Evolutionary conservation across 2,797 vertebrate genomes (phyloP).

Genomic region (Melopsittacus undulatus): DNA sequence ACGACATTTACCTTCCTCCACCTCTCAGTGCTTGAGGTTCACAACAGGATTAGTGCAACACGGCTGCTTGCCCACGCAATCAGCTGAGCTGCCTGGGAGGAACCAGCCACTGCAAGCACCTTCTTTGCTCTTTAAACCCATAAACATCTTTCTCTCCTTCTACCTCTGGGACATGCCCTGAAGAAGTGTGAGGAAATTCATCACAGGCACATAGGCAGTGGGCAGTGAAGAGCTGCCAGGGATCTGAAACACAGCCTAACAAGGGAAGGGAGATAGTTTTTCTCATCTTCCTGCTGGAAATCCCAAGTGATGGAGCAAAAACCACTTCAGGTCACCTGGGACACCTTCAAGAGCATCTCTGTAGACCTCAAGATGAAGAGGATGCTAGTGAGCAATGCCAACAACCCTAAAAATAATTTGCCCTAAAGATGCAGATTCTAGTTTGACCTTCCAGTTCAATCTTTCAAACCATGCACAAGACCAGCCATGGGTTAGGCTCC

Average conservation of each 20-base stretch:
- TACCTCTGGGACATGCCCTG: neutral
- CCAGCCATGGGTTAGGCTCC: rapidly evolving
- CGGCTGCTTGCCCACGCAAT: rapidly evolving
- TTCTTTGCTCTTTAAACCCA: neutral
- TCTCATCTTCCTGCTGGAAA: neutral
- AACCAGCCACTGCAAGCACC: neutral
- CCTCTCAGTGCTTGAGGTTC: neutral
- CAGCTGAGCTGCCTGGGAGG: rapidly evolving
- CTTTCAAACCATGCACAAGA: neutral
- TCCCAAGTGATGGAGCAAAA: neutral
- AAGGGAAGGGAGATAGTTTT: neutral
- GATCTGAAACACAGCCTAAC: neutral
- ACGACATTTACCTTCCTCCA: neutral
- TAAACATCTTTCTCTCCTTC: neutral
- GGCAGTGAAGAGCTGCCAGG: neutral
- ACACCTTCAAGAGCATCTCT: neutral
- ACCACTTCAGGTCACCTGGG: neutral
- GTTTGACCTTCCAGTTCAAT: neutral
- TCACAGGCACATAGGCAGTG: rapidly evolving
- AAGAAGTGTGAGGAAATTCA: neutral
- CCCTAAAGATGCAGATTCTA: neutral
- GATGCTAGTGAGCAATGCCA: neutral
- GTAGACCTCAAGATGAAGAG: neutral
- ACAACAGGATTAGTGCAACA: neutral
- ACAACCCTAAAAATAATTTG: neutral